These are phyloP conservation scores for Gavialis gangeticus DNA, from an alignment of 2,113 vertebrate genomes.

Conservation along the genomic window DNA sequence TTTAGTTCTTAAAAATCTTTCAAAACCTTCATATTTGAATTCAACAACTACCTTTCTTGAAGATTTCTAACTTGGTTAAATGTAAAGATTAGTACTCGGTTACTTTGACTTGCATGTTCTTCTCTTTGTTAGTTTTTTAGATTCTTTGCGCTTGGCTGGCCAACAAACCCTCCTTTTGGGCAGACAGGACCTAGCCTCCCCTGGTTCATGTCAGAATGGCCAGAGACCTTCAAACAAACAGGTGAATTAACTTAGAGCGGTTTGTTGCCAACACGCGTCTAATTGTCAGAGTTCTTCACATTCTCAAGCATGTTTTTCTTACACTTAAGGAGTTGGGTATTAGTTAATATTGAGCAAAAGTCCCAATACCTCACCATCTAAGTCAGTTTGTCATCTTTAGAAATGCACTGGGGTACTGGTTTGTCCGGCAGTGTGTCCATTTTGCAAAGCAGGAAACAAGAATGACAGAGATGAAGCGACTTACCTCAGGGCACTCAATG, in stretches of 20 bases:
- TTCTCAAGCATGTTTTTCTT: constrained; percentile 20
- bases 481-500: constrained; percentile 37
- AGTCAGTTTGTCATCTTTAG: not conserved
- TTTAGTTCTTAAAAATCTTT: not conserved
- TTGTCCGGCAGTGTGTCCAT: not conserved
- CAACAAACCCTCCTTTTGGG: constrained; percentile 80
- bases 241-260: constrained; percentile 75
- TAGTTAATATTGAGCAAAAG: not conserved
- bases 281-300: constrained; percentile 38
- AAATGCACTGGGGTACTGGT: constrained; percentile 62
- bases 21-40: not conserved
- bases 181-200: constrained; percentile 60
- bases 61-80: not conserved
- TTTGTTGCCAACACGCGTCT: constrained; percentile 32
- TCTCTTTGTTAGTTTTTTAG: constrained; percentile 79
- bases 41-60: not conserved
- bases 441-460: not conserved
- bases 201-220: constrained; percentile 75
- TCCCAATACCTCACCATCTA: constrained; percentile 5
- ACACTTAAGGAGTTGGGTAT: constrained; percentile 22
- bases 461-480: not conserved
- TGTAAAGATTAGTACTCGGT: not conserved
- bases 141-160: constrained; percentile 77
- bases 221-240: constrained; percentile 83
- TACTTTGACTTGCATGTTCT: not conserved